phyloP scores from a whole-genome alignment of 2,797 vertebrate genomes.

The Anguilla marmorata region DNA sequence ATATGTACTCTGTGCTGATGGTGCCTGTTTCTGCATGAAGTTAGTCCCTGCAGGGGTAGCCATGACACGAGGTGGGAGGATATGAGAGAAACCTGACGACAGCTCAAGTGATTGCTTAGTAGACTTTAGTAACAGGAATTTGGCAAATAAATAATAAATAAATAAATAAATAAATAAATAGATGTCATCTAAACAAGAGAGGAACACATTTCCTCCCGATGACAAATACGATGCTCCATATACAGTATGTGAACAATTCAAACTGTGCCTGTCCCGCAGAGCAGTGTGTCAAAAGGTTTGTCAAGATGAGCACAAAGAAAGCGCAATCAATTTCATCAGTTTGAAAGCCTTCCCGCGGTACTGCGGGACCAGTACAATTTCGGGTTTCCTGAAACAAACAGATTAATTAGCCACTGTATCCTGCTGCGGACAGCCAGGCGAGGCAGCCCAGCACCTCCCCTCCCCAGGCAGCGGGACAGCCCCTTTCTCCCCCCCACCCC shows the following conservation, averaged over 20 bases:
- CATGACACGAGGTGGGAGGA: not conserved
- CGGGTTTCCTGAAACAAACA: not conserved
- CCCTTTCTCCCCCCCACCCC: conserved; percentile 33
- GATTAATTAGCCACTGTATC: conserved; percentile 25
- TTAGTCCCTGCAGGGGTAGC: conserved; percentile 23
- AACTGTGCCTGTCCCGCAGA: not conserved
- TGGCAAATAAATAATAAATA: not conserved
- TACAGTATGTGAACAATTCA: not conserved
- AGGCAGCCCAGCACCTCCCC: conserved; percentile 12
- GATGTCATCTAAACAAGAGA: conserved; percentile 3
- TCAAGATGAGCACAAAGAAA: not conserved
- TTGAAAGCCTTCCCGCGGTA: not conserved
- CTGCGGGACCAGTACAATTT: not conserved
- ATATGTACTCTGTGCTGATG: not conserved
- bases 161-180: not conserved
- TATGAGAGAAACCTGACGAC: conserved; percentile 25
- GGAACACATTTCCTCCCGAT: conserved; percentile 9
- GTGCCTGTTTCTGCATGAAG: not conserved
- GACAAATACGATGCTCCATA: not conserved
- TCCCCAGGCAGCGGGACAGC: conserved; percentile 33
- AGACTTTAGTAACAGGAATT: conserved; percentile 48
- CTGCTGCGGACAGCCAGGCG: not conserved
- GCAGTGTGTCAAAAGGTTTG: not conserved
- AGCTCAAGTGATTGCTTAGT: conserved; percentile 47
- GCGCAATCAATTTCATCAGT: not conserved